Conservation (phyloP, 2,888 invertebrate species). For the Chouioia cunea region DNA sequence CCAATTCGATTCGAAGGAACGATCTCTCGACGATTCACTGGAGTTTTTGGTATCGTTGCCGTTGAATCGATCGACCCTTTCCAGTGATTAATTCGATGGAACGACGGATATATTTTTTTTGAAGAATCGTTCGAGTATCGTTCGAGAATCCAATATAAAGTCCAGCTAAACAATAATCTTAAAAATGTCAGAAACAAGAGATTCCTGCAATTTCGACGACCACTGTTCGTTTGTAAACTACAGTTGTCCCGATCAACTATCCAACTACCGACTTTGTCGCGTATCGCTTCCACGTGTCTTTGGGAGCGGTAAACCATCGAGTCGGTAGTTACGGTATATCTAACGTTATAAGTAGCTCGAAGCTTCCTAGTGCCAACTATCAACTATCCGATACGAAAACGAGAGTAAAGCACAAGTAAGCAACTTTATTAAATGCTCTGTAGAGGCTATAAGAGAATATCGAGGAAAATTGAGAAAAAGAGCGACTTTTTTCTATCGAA, state of each 20-base stretch:
- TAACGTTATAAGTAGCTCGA: constrained; percentile 26
- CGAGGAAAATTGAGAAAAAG: background rate
- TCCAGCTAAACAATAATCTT: background rate
- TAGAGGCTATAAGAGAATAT: constrained; percentile 24
- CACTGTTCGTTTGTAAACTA: too few relatives aligned
- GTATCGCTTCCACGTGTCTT: constrained; percentile 39
- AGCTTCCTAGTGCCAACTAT: constrained; percentile 45
- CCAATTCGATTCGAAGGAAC: too few relatives aligned
- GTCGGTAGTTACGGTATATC: too few relatives aligned
- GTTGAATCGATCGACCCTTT: too few relatives aligned
- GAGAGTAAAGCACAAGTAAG: constrained; percentile 2
- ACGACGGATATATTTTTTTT: too few relatives aligned
- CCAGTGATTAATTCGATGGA: too few relatives aligned
- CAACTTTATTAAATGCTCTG: constrained; percentile 22
- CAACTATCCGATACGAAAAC: background rate
- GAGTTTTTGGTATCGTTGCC: too few relatives aligned
- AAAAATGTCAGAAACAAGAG: background rate
- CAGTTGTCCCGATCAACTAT: constrained; percentile 4
- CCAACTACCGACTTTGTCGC: constrained; percentile 12
- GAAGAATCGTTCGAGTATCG: background rate
- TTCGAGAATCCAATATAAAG: background rate
- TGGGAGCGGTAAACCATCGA: too few relatives aligned
- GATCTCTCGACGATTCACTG: too few relatives aligned
- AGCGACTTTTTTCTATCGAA: constrained; percentile 1
- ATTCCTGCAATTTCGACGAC: constrained; percentile 14